A percentile compares a stretch with the other conserved stretches of the same genome.
These are phyloP conservation scores for Acromyrmex heyeri DNA, from an alignment of 1,140 invertebrate genomes.

Conservation along the genomic window DNA sequence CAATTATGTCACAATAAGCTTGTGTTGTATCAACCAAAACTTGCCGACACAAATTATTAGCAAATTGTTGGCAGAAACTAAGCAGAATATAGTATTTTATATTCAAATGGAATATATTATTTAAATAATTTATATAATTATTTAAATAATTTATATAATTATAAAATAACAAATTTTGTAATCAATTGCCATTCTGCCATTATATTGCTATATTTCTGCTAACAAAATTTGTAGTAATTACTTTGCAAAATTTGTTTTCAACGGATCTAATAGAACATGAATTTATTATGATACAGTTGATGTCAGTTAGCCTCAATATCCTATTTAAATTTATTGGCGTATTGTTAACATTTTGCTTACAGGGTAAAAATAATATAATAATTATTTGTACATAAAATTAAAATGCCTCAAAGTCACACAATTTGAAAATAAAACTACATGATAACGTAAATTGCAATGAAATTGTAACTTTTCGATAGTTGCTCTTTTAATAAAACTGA, in stretches of 20 bases:
- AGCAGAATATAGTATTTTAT: background rate
- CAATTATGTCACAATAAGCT: constrained; percentile 3
- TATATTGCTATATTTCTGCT: background rate
- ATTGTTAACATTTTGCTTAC: no score
- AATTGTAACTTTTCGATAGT: background rate
- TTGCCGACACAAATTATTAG: background rate
- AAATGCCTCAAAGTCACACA: background rate
- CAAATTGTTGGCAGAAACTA: background rate
- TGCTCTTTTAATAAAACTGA: background rate
- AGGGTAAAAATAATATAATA: background rate
- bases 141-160: background rate
- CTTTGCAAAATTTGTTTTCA: background rate
- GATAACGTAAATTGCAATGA: background rate
- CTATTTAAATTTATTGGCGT: no score
- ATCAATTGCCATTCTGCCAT: background rate
- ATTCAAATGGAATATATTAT: background rate
- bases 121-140: background rate
- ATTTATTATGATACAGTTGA: no score
- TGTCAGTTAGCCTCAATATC: no score
- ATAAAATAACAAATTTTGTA: background rate
- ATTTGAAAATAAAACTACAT: background rate
- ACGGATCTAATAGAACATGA: background rate
- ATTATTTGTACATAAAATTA: background rate
- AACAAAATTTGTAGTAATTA: background rate
- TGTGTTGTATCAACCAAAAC: background rate